Percentiles rank a stretch among this genome's conserved stretches.
phyloP scores from a whole-genome alignment of 1,140 invertebrate genomes.

The Leucophenga varia region DNA sequence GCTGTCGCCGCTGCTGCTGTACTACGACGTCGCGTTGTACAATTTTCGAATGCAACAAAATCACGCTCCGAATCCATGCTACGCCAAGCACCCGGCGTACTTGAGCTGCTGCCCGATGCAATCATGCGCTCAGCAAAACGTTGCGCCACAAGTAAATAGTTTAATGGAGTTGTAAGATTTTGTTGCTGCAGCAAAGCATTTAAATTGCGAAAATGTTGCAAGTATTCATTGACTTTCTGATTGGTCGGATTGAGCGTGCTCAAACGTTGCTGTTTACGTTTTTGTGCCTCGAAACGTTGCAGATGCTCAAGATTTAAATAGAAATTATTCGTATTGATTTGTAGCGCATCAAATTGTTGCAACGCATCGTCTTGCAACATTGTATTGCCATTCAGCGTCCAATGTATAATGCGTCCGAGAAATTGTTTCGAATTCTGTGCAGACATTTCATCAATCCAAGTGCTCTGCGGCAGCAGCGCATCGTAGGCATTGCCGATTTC shows the following conservation, averaged over 20 bases:
- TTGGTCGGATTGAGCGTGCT: neutral
- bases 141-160: conserved; percentile 34
- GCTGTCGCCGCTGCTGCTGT: neutral
- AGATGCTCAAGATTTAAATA: conserved; percentile 48
- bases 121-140: conserved; percentile 35
- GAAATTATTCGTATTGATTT: conserved; percentile 34
- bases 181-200: conserved; percentile 26
- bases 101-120: conserved; percentile 37
- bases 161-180: conserved; percentile 36
- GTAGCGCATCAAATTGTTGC: conserved; percentile 20
- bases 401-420: conserved; percentile 33
- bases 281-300: conserved; percentile 11
- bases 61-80: conserved; percentile 38
- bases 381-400: conserved; percentile 39
- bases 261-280: conserved; percentile 1
- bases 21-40: conserved; percentile 11
- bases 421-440: conserved; percentile 37
- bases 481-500: conserved; percentile 33
- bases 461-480: conserved; percentile 23
- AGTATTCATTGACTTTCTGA: conserved; percentile 23
- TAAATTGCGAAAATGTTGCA: conserved; percentile 27
- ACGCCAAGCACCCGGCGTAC: conserved; percentile 45
- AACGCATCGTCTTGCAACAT: conserved; percentile 24
- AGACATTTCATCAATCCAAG: conserved; percentile 50
- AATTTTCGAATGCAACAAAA: conserved; percentile 30